These are phyloP conservation scores for Halictus quadricinctus DNA, from an alignment of 2,888 invertebrate genomes.

Conservation along the genomic window DNA sequence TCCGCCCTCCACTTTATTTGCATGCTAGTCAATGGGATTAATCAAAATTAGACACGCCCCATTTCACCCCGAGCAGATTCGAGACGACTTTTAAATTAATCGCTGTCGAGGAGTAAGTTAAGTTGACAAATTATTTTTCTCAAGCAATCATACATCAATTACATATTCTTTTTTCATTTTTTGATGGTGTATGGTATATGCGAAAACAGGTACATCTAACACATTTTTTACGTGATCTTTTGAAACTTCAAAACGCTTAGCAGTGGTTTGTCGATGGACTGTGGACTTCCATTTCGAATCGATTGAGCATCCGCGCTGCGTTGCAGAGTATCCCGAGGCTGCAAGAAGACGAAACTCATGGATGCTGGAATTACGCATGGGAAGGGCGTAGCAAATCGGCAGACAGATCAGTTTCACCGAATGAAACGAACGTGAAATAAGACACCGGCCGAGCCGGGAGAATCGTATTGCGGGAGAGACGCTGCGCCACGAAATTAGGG, in stretches of 20 bases:
- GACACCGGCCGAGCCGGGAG: conserved; percentile 7
- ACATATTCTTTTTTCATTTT: no score
- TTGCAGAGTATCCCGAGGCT: background rate
- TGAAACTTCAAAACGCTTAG: no score
- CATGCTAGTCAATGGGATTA: background rate
- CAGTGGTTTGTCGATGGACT: background rate
- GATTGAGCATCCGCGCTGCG: background rate
- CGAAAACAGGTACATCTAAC: no score
- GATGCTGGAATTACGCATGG: background rate
- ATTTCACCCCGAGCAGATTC: background rate
- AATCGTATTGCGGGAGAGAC: background rate
- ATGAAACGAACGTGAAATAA: conserved; percentile 42
- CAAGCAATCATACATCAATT: no score
- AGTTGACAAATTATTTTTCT: no score
- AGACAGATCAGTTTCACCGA: conserved; percentile 44
- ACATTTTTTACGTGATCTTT: no score
- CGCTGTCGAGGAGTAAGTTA: background rate
- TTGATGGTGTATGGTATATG: no score
- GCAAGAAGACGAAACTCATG: background rate
- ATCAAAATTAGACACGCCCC: conserved; percentile 4
- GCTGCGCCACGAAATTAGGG: conserved; percentile 34
- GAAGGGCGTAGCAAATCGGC: background rate
- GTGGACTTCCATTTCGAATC: conserved; percentile 2
- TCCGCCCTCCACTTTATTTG: background rate
- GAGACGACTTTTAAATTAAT: background rate